Evolutionary conservation across 2,888 invertebrate genomes (phyloP), one percentile per base, ranked within the genome.

Genomic region (Oegoconia quadripuncta): DNA sequence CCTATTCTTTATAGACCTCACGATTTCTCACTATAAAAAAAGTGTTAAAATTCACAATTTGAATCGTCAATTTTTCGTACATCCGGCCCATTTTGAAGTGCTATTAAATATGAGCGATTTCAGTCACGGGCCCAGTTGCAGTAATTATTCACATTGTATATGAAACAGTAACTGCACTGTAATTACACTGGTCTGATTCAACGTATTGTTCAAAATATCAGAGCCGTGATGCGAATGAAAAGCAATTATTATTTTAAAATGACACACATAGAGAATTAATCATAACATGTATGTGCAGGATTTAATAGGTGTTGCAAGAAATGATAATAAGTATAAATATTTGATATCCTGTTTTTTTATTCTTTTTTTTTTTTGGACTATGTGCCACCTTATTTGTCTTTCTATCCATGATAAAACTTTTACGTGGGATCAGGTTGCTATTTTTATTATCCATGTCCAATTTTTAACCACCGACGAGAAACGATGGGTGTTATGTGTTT

Each of bases 111-210:
- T 59, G 64, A 67, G 63, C 71, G 67, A 74, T 82, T 82, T 75
- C 75, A 79, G 80, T 72, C 69, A 75, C 71, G 72, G 71, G 70
- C 51, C 50, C 64, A 55, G 60, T 60, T 69, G 73, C 71, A 73
- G 65, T 77, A 84, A 84, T 83, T 83, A 81, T 80, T 68, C 68
- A 68, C 72, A 82, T 83, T 82, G 84, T 81, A 65, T 67, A 76
- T 70, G 78, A 77, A 82, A 77, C 74, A 78, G 78, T 78, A 74
- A 76, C 68, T 64, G 71, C 69, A 63, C 64, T 64, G 61, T 73
- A 81, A 82, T 82, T 82, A 82, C 74, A 55, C 55, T 64, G 64
- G 56, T 50, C 70, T 78, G 80, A 80, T 81, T 83, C 76, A 73
- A 62, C 58, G 74, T 64, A 84, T 84, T 84, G 84, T 84, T 84